phyloP scores from a whole-genome alignment of 2,113 vertebrate genomes.

The Amblyornis subalaris region DNA sequence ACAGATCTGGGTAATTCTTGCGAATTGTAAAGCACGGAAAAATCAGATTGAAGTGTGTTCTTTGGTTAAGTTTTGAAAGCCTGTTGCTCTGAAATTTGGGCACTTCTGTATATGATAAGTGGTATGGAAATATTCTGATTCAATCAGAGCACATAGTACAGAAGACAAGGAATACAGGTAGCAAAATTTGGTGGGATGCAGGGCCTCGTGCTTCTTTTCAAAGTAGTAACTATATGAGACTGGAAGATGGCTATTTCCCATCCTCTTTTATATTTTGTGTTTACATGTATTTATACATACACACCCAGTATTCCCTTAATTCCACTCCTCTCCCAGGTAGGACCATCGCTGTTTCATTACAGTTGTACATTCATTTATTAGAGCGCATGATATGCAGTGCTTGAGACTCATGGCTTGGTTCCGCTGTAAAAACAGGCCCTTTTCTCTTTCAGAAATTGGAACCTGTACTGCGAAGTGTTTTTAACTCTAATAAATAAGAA shows the following conservation, averaged over 20 bases:
- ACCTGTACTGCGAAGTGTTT: neutral
- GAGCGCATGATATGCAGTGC: fast-evolving
- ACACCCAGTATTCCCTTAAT: neutral
- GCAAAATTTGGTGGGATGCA: neutral
- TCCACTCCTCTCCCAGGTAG: neutral
- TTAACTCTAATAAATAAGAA: neutral
- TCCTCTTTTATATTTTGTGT: neutral
- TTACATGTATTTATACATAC: neutral
- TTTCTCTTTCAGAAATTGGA: neutral
- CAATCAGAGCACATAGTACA: neutral
- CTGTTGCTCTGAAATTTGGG: neutral
- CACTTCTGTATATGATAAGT: neutral
- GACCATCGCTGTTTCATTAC: neutral
- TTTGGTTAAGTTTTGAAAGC: neutral
- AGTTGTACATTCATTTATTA: neutral
- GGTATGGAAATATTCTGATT: neutral
- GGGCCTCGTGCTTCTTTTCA: neutral
- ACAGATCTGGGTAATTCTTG: neutral
- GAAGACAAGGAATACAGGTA: neutral
- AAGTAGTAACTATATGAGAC: neutral
- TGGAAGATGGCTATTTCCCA: neutral
- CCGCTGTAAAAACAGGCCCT: neutral
- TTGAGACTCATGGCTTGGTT: neutral
- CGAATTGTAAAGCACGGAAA: neutral
- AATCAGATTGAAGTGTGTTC: neutral